Conservation (phyloP, 1,140 invertebrate genomes). For the Tetramorium simillimum region DNA sequence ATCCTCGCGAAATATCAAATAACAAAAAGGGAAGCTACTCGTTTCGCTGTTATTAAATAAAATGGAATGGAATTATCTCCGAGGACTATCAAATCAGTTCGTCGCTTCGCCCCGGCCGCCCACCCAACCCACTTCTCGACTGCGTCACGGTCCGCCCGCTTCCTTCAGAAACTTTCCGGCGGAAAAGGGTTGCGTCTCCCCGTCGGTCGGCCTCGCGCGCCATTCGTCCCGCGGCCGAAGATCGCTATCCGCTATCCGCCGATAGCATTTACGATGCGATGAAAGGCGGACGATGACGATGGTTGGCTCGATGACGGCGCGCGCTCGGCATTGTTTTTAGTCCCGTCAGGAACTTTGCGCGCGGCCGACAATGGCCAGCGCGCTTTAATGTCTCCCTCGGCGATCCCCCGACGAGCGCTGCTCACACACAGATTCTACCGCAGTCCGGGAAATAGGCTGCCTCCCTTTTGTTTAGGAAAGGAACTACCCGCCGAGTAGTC, state of each 20-base stretch:
- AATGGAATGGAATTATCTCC: neutral
- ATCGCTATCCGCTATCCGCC: slow-evolving; percentile 41
- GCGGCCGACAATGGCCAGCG: slow-evolving; percentile 41
- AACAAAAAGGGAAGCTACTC: neutral
- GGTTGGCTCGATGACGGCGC: slow-evolving; percentile 23
- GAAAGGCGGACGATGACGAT: slow-evolving; percentile 32
- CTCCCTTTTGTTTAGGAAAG: slow-evolving; percentile 36
- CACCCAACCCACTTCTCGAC: neutral
- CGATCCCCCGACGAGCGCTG: neutral
- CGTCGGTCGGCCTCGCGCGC: slow-evolving; percentile 8
- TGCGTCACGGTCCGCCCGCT: slow-evolving; percentile 16
- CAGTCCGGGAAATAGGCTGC: slow-evolving; percentile 37
- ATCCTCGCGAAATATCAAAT: neutral
- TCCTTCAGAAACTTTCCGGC: slow-evolving; percentile 39
- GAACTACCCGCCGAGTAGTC: neutral
- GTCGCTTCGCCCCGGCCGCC: neutral
- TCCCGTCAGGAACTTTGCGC: slow-evolving; percentile 12
- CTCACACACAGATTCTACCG: neutral
- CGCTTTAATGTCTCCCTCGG: neutral
- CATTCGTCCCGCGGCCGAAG: slow-evolving; percentile 30
- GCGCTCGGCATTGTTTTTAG: slow-evolving; percentile 30
- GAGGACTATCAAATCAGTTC: slow-evolving; percentile 20
- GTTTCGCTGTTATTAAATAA: neutral
- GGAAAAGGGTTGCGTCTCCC: slow-evolving; percentile 24
- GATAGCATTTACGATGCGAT: slow-evolving; percentile 47